Percentiles rank a stretch among this genome's conserved stretches.
Conservation (phyloP, 2,888 invertebrate species). For the Parasteatoda lunata region DNA sequence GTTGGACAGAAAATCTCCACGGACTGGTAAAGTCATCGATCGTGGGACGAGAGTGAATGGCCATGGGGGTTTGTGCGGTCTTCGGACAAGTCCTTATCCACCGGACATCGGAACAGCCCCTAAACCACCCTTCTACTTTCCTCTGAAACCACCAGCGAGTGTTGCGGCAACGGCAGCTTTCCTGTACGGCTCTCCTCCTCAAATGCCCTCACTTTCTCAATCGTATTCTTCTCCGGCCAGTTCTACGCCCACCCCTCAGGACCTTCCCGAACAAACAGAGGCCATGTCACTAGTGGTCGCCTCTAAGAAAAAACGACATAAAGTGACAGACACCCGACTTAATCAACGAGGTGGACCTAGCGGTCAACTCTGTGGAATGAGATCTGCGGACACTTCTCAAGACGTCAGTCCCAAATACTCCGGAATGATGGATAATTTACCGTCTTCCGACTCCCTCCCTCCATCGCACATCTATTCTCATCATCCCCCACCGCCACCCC, state of each 20-base stretch:
- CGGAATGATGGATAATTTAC: conserved; percentile 68
- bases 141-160: conserved; percentile 58
- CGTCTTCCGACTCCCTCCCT: conserved; percentile 71
- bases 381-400: conserved; percentile 84
- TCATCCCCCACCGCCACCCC: conserved; percentile 82
- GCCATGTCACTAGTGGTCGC: conserved; percentile 95
- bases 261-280: conserved; percentile 87
- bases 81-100: conserved; percentile 67
- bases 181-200: conserved; percentile 62
- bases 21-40: conserved; percentile 82
- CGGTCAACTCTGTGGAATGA: conserved; percentile 27
- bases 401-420: conserved; percentile 57
- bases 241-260: conserved; percentile 72
- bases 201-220: conserved; percentile 47
- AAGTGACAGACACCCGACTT: conserved; percentile 94
- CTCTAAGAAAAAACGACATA: conserved; percentile 96
- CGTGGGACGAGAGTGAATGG: conserved; percentile 75
- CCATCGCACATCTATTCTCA: conserved; percentile 71
- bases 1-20: conserved; percentile 86
- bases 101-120: conserved; percentile 64
- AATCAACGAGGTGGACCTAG: conserved; percentile 80
- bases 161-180: conserved; percentile 63
- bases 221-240: conserved; percentile 56
- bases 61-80: conserved; percentile 50
- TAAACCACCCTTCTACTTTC: conserved; percentile 64